Percentiles rank a stretch among this genome's conserved stretches.
Conservation (phyloP, 2,797 vertebrate species). For the Pelochelys cantorii region DNA sequence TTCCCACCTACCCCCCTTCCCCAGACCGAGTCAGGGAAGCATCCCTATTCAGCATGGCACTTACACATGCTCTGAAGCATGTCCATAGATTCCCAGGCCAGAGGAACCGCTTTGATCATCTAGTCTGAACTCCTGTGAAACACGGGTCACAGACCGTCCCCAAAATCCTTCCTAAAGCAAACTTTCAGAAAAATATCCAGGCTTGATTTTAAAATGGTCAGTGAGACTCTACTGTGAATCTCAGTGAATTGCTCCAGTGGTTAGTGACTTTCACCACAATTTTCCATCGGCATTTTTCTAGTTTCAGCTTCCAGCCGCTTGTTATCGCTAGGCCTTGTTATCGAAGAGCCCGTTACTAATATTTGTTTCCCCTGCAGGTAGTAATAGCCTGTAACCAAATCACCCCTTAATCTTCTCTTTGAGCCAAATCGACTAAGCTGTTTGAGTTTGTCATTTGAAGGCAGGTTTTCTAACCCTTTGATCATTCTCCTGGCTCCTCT, state of each 20-base stretch:
- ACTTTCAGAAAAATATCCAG: not conserved
- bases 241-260: not conserved
- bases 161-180: not conserved
- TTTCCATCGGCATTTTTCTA: not conserved
- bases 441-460: not conserved
- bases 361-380: not conserved
- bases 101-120: not conserved
- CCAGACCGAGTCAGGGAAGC: not conserved
- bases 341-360: not conserved
- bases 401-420: not conserved
- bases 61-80: accelerated
- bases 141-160: not conserved
- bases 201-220: not conserved
- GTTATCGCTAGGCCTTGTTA: not conserved
- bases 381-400: not conserved
- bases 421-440: not conserved
- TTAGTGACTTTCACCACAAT: not conserved
- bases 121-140: not conserved
- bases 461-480: not conserved
- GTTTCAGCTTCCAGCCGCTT: not conserved
- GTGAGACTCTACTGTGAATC: not conserved
- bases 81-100: not conserved
- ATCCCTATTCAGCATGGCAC: accelerated
- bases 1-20: accelerated
- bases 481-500: not conserved